These are phyloP conservation scores for Chiloscyllium plagiosum DNA, from an alignment of 2,113 vertebrate genomes.

Conservation along the genomic window DNA sequence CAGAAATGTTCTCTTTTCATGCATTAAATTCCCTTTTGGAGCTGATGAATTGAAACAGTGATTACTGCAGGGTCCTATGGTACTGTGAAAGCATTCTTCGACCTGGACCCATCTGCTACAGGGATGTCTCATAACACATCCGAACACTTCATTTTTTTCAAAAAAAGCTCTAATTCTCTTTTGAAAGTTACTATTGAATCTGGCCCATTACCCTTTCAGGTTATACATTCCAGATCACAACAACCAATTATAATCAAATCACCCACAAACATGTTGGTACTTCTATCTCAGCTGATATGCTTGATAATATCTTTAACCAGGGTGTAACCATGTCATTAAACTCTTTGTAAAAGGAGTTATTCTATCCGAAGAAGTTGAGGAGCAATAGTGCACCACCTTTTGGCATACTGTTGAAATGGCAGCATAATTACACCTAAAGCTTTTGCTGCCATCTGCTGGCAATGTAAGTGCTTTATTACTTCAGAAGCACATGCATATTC, in stretches of 20 bases:
- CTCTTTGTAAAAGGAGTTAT: neutral
- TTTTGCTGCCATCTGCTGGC: slow-evolving; percentile 15
- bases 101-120: too few relatives aligned
- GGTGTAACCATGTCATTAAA: neutral
- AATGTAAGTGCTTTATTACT: neutral
- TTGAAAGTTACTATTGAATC: neutral
- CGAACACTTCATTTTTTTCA: too few relatives aligned
- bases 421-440: neutral
- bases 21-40: neutral
- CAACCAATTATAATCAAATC: neutral
- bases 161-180: neutral
- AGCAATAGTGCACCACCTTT: neutral
- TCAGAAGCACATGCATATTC: neutral
- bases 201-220: neutral
- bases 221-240: neutral
- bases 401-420: neutral
- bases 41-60: too few relatives aligned
- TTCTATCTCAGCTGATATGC: neutral
- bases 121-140: too few relatives aligned
- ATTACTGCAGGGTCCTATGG: too few relatives aligned
- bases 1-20: neutral
- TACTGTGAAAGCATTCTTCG: too few relatives aligned
- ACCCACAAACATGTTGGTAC: neutral
- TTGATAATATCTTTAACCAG: neutral
- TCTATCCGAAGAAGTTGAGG: neutral